Conservation (phyloP, 2,888 invertebrate genomes). For the Trichogramma dendrolimi region DNA sequence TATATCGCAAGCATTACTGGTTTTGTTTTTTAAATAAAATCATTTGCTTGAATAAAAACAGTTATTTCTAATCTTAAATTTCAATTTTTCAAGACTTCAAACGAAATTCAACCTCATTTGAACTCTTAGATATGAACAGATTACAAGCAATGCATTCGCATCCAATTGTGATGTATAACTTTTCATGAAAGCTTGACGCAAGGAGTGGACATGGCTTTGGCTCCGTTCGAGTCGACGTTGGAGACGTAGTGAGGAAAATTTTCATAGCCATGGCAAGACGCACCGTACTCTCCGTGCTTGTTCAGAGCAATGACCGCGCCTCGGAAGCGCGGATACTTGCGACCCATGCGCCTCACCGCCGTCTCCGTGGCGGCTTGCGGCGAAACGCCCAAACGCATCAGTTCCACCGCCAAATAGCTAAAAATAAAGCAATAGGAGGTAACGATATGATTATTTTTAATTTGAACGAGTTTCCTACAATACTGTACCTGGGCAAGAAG, state of each 20-base stretch:
- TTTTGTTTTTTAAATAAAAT: neutral
- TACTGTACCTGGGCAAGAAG: constrained; percentile 77
- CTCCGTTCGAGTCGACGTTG: constrained; percentile 40
- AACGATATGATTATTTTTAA: too few relatives aligned
- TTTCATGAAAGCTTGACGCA: constrained; percentile 5
- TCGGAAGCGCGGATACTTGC: constrained; percentile 73
- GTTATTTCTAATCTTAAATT: neutral
- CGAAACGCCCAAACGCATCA: constrained; percentile 73
- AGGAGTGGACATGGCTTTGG: constrained; percentile 20
- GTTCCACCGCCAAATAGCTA: constrained; percentile 84
- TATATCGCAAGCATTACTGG: too few relatives aligned
- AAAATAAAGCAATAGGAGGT: neutral
- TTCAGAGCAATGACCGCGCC: constrained; percentile 80
- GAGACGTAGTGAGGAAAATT: constrained; percentile 61
- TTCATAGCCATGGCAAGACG: constrained; percentile 75
- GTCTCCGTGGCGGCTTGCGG: constrained; percentile 70
- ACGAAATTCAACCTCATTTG: neutral
- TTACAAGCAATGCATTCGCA: neutral
- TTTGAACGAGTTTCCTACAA: too few relatives aligned
- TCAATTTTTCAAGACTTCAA: neutral
- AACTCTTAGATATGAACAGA: too few relatives aligned
- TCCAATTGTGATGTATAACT: neutral
- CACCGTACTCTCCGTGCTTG: constrained; percentile 72
- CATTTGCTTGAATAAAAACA: neutral
- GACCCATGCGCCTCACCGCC: constrained; percentile 71